A percentile compares a stretch with the other conserved stretches of the same genome.
Evolutionary conservation across 37 sponge, comb jelly and placozoan genomes (phyloP).

Genomic region (Spongilla lacustris): DNA sequence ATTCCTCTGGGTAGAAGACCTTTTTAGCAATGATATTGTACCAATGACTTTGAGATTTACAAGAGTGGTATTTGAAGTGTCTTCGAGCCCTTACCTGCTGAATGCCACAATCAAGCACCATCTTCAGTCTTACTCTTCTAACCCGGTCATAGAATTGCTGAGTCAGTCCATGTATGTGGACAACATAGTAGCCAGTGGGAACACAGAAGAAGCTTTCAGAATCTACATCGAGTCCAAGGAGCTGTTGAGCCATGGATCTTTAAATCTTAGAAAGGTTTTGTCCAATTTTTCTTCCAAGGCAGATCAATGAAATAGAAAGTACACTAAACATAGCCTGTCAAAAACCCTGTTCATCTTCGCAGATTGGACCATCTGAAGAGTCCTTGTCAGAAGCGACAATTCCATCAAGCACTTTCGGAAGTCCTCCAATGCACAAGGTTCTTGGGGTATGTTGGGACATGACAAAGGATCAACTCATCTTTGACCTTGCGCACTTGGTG

Average conservation of each 20-base stretch:
- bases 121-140: not conserved
- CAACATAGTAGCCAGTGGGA: constrained; percentile 28
- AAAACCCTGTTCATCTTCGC: not conserved
- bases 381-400: constrained; percentile 16
- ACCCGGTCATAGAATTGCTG: not conserved
- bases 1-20: constrained; percentile 33
- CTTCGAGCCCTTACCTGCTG: constrained; percentile 12
- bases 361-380: constrained; percentile 16
- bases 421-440: constrained; percentile 34
- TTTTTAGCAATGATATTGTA: constrained; percentile 8
- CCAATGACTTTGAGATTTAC: constrained; percentile 24
- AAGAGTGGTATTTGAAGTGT: constrained; percentile 31
- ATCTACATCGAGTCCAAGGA: constrained; percentile 40
- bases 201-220: constrained; percentile 37
- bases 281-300: constrained; percentile 18
- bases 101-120: constrained; percentile 6
- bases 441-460: constrained; percentile 49
- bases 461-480: constrained; percentile 11
- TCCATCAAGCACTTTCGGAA: not conserved
- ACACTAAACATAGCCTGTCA: not conserved
- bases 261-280: constrained; percentile 51
- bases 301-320: constrained; percentile 19
- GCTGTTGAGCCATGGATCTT: constrained; percentile 30
- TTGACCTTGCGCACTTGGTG: constrained; percentile 7
- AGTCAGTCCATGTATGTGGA: constrained; percentile 33